phyloP scores from a whole-genome alignment of 2,797 vertebrate genomes.

The Pantherophis alleghaniensis region DNA sequence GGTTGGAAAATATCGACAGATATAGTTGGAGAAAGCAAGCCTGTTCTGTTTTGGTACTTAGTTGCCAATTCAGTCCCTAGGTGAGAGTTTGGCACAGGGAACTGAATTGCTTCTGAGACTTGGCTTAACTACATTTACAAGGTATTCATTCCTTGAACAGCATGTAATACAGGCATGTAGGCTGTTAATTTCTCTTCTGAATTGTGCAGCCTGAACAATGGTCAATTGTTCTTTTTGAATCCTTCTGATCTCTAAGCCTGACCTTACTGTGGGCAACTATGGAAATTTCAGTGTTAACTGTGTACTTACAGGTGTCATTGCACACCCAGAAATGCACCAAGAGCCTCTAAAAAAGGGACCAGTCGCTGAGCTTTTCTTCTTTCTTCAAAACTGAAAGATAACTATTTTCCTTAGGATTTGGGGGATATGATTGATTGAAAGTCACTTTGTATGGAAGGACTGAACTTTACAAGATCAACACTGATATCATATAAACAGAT shows the following conservation, averaged over 20 bases:
- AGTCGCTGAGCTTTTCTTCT: background rate
- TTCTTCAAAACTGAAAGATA: background rate
- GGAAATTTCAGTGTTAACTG: background rate
- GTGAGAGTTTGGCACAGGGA: background rate
- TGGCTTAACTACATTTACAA: background rate
- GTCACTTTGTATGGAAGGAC: background rate
- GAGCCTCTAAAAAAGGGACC: background rate
- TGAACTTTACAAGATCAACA: background rate
- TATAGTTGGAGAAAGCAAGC: background rate
- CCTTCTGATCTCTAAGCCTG: background rate
- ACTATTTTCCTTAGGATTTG: background rate
- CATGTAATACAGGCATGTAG: background rate
- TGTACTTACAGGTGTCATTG: background rate
- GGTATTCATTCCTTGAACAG: background rate
- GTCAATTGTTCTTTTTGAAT: background rate
- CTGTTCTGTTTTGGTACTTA: background rate
- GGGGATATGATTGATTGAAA: background rate
- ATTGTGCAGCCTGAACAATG: background rate
- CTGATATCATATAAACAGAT: background rate
- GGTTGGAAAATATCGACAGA: background rate
- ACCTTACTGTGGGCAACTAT: background rate
- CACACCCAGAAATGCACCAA: background rate
- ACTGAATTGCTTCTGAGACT: background rate
- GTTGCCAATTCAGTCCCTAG: background rate
- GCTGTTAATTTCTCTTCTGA: background rate